Evolutionary conservation across 2,888 invertebrate species (phyloP), one percentile per base, ranked within the genome.

Genomic region (Cerceris ruficornis): DNA sequence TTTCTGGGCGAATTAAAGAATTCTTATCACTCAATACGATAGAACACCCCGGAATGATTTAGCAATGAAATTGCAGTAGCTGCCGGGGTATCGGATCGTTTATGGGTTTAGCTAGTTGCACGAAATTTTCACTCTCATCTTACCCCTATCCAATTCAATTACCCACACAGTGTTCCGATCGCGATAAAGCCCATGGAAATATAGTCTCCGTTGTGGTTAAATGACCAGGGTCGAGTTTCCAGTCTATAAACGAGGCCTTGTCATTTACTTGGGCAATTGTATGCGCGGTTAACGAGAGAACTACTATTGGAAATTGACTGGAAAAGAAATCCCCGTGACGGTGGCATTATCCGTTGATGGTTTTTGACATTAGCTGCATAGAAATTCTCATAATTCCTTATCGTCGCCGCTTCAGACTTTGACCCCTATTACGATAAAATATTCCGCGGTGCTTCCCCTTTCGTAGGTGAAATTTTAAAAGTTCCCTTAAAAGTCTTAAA

Each of bases 211-310:
- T 28, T 50, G 60, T 14, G 60, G 50, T 74, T 61, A 65, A 77
- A 52, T 60, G 67, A 58, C 58, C 77, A 60, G 9, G 7, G 49
- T 78, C 64, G 66, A 80, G 70, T 74, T 74, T 67, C 73, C 55
- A 52, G 55, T 13, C 52, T 52, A 11, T 58, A 59, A 15, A 58
- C n/a, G n/a, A 8, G n/a, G 42, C 28, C 69, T 68, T 41, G 41
- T 68, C 67, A 67, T 64, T 80, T 68, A 59, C 50, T 17, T 54
- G 15, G n/a, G 8, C 71, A 60, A 68, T 52, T 60, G 64, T 5
- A 49, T 70, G n/a, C 62, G 13, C 39, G 52, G 14, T 55, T 42
- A 41, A 8, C 46, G 13, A 15, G 7, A 7, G 7, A 7, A 9
- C 11, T 39, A 7, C 41, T 54, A 57, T 13, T 15, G 14, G 7